Percentiles rank a stretch among this genome's conserved stretches.
phyloP scores from a whole-genome alignment of 2,113 vertebrate genomes.

The Lutjanus erythropterus region DNA sequence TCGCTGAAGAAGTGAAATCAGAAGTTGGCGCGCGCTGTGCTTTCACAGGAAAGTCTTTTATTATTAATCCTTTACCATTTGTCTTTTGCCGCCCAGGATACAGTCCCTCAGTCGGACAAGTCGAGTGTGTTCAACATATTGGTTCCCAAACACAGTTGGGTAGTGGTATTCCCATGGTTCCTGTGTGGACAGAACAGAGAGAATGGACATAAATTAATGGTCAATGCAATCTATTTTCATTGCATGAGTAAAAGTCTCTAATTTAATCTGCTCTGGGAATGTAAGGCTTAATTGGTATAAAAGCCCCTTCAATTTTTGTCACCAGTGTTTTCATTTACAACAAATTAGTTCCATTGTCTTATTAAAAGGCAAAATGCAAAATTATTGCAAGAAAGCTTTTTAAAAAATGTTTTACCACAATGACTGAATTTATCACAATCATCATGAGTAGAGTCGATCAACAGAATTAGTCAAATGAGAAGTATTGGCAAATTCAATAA shows the following conservation, averaged over 20 bases:
- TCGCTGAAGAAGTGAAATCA: constrained; percentile 69
- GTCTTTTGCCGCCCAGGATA: constrained; percentile 24
- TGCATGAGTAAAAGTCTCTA: not conserved
- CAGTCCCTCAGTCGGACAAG: constrained; percentile 42
- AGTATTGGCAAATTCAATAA: no score
- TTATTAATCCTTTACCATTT: constrained; percentile 39
- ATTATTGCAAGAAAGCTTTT: no score
- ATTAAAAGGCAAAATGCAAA: not conserved
- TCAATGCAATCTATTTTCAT: not conserved
- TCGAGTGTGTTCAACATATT: constrained; percentile 61
- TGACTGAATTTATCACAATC: not conserved
- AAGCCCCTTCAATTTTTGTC: not conserved
- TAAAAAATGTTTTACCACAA: not conserved
- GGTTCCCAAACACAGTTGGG: constrained; percentile 78
- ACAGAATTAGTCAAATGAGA: no score
- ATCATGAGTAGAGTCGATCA: no score
- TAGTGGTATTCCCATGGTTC: constrained; percentile 80
- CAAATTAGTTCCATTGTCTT: not conserved
- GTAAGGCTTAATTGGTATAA: no score
- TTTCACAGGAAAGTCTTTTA: constrained; percentile 21
- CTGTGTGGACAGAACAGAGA: constrained; percentile 47
- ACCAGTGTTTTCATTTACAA: not conserved
- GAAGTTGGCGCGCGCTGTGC: not conserved
- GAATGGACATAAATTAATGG: constrained; percentile 4
- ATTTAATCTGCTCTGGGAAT: constrained; percentile 11